These are phyloP conservation scores for Pseudochaenichthys georgianus DNA, from an alignment of 2,797 vertebrate genomes.

Conservation along the genomic window DNA sequence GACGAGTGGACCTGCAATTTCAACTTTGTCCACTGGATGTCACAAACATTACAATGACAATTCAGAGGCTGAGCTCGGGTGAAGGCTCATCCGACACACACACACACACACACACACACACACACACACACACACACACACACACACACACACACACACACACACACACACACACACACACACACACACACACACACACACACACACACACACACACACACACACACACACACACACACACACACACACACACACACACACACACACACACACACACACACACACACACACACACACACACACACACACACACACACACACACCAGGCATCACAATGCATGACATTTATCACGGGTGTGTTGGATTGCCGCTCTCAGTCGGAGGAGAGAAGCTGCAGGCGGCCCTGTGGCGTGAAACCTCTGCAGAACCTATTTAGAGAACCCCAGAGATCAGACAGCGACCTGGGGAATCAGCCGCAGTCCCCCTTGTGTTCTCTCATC, in stretches of 20 bases:
- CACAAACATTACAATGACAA: constrained; percentile 82
- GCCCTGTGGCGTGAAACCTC: constrained; percentile 52
- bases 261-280: too few relatives aligned
- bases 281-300: not conserved
- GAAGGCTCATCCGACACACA: constrained; percentile 16
- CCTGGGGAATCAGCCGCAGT: constrained; percentile 64
- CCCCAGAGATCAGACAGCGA: constrained; percentile 52
- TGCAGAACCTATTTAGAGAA: constrained; percentile 63
- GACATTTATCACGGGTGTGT: constrained; percentile 47
- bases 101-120: not conserved
- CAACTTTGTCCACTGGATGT: constrained; percentile 85
- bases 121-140: not conserved
- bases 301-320: not conserved
- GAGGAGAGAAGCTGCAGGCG: constrained; percentile 60
- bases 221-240: not conserved
- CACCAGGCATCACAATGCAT: constrained; percentile 36
- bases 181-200: not conserved
- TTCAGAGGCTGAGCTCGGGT: constrained; percentile 10
- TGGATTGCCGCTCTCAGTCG: constrained; percentile 65
- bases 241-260: not conserved
- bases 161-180: too few relatives aligned
- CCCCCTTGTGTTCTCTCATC: constrained; percentile 68
- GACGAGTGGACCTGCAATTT: constrained; percentile 72
- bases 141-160: not conserved
- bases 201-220: not conserved